Evolutionary conservation across 2,797 vertebrate species (phyloP).

Genomic region (Ptychadena robeensis): DNA sequence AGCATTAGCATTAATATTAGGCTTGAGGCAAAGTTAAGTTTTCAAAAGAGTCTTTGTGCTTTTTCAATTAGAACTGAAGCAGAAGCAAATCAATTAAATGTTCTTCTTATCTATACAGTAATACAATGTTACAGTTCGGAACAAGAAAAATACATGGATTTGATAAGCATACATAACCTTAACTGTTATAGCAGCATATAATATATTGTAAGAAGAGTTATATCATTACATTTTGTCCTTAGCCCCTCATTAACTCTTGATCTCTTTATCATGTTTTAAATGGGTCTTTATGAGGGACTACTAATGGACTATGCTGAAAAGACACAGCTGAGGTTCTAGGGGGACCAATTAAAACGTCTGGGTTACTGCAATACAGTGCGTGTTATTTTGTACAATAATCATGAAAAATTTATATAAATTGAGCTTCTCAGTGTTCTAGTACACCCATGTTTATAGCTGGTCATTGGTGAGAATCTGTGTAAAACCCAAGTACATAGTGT

Average conservation of each 20-base stretch:
- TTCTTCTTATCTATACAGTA: background rate
- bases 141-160: background rate
- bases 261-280: conserved; percentile 2
- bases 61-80: conserved; percentile 25
- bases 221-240: conserved; percentile 35
- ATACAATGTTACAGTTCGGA: background rate
- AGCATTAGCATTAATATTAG: conserved; percentile 28
- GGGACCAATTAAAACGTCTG: background rate
- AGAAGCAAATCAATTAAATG: conserved; percentile 39
- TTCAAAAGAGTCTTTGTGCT: conserved; percentile 17
- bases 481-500: too few relatives aligned
- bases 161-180: conserved; percentile 17
- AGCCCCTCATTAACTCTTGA: conserved; percentile 17
- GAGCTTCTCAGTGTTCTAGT: too few relatives aligned
- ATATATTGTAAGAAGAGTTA: conserved; percentile 23
- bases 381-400: conserved; percentile 5
- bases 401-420: too few relatives aligned
- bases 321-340: too few relatives aligned
- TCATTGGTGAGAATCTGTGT: too few relatives aligned
- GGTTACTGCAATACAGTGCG: background rate
- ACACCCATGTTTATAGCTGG: too few relatives aligned
- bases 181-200: conserved; percentile 13
- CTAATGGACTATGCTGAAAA: too few relatives aligned
- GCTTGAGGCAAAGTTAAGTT: conserved; percentile 11
- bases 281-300: too few relatives aligned